Evolutionary conservation across 1,140 invertebrate genomes (phyloP).

Genomic region (Batillaria attramentaria): DNA sequence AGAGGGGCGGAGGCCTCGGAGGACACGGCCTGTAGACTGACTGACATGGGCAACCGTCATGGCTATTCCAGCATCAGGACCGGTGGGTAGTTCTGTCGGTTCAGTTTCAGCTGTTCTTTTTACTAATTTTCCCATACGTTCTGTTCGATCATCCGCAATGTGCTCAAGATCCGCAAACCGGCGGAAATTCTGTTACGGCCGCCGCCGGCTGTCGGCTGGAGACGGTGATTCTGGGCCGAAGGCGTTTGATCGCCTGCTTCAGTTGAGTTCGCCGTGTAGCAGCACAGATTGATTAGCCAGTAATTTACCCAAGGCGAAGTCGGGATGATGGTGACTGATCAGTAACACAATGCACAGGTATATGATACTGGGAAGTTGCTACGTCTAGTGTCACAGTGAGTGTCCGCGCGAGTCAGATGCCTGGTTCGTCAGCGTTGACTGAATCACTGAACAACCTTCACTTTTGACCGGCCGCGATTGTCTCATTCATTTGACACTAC

Average conservation of each 20-base stretch:
- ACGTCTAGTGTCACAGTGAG: no score
- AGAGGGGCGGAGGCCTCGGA: not conserved
- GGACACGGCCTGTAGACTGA: not conserved
- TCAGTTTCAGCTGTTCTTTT: not conserved
- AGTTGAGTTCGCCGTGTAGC: no score
- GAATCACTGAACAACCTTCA: no score
- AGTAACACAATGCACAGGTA: not conserved
- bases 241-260: no score
- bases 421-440: no score
- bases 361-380: no score
- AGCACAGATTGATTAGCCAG: no score
- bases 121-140: not conserved
- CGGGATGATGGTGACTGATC: not conserved
- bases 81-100: not conserved
- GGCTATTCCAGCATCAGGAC: not conserved
- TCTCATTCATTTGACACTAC: no score
- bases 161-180: not conserved
- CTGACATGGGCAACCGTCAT: not conserved
- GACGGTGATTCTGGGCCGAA: not conserved
- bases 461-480: no score
- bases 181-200: not conserved
- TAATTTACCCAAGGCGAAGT: not conserved
- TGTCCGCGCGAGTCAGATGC: no score
- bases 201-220: no score
- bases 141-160: not conserved